Percentiles rank a stretch among this genome's conserved stretches.
These are phyloP conservation scores for Orycteropus afer DNA, from an alignment of 2,113 vertebrate genomes.

Conservation along the genomic window DNA sequence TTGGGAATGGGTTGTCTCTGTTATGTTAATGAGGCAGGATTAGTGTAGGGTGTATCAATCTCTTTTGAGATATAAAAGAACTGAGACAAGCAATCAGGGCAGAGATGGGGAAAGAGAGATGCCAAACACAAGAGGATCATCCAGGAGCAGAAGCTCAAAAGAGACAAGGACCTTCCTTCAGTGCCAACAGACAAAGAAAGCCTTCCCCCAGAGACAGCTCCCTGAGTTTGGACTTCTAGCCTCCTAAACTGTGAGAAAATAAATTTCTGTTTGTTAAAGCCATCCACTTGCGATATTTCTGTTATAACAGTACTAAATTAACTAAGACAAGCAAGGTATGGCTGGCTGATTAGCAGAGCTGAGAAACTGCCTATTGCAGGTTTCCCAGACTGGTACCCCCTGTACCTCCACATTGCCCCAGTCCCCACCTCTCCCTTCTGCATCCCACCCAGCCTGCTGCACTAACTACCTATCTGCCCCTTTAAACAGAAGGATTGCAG, in stretches of 20 bases:
- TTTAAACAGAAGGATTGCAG: not conserved
- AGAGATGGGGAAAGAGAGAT: not conserved
- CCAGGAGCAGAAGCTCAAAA: not conserved
- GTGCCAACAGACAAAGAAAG: not conserved
- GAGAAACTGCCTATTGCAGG: rapidly evolving
- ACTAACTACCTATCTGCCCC: not conserved
- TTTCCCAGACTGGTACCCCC: not conserved
- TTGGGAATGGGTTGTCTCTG: not conserved
- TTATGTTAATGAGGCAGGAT: not conserved
- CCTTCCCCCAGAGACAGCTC: not conserved
- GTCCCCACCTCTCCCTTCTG: not conserved
- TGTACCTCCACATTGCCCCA: not conserved
- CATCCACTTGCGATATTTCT: not conserved
- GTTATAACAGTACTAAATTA: not conserved
- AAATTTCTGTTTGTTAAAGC: not conserved
- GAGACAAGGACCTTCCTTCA: not conserved
- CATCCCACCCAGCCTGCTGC: not conserved
- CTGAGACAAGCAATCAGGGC: not conserved
- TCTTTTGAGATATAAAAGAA: not conserved
- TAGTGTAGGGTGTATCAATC: not conserved
- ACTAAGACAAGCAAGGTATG: not conserved
- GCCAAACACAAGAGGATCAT: not conserved
- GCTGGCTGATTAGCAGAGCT: not conserved
- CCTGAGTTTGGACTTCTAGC: too few relatives aligned
- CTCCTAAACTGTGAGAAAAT: not conserved